phyloP scores from a whole-genome alignment of 2,888 invertebrate species.

The Ennomos erosarius region DNA sequence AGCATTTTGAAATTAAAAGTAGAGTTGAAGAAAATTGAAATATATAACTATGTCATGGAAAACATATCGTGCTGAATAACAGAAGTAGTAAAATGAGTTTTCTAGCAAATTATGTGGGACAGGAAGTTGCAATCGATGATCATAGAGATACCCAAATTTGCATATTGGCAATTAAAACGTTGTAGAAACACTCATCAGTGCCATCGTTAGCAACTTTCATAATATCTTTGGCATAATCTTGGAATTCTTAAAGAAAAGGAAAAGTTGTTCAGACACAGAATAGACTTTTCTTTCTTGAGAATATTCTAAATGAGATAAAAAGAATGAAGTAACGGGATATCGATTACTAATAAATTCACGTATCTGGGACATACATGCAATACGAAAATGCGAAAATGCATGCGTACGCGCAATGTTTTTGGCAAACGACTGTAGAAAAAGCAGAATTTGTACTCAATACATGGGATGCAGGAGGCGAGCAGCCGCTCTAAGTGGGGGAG shows the following conservation, averaged over 20 bases:
- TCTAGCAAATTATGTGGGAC: conserved; percentile 19
- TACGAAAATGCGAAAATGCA: background rate
- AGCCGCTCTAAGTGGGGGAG: too few species aligned
- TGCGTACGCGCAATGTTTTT: conserved; percentile 14
- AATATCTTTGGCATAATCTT: conserved; percentile 1
- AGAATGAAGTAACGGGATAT: conserved; percentile 2
- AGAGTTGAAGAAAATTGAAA: too few species aligned
- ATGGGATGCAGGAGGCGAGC: too few species aligned
- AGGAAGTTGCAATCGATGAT: conserved; percentile 28
- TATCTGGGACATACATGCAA: conserved; percentile 9
- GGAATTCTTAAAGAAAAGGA: background rate
- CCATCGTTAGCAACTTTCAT: conserved; percentile 20
- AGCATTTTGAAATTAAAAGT: too few species aligned
- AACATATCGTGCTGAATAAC: background rate
- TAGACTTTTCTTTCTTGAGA: conserved; percentile 18
- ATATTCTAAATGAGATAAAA: conserved; percentile 20
- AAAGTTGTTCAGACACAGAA: background rate
- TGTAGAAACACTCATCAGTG: conserved; percentile 19
- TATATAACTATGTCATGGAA: too few species aligned
- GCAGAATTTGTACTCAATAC: background rate
- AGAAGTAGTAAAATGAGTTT: background rate
- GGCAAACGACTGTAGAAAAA: background rate
- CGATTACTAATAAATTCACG: conserved; percentile 9
- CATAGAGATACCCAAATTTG: conserved; percentile 35
- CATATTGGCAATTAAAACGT: conserved; percentile 29